Conservation (phyloP, 2,797 vertebrate species). For the Gymnodraco acuticeps region DNA sequence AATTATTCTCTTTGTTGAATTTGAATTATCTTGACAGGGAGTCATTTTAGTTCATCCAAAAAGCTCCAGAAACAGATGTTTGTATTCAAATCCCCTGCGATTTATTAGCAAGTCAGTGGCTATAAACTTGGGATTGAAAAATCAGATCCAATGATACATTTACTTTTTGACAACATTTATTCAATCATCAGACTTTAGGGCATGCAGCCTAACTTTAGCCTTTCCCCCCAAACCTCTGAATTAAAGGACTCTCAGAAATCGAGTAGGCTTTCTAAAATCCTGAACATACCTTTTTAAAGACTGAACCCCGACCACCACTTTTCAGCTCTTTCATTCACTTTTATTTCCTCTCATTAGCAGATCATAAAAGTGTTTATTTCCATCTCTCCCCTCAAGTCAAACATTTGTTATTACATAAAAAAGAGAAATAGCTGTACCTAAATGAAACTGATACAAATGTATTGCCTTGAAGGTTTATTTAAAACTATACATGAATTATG, state of each 20-base stretch:
- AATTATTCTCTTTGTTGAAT: slow-evolving; percentile 21
- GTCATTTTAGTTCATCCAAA: slow-evolving; percentile 7
- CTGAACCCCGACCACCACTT: slow-evolving; percentile 25
- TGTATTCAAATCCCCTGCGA: not conserved
- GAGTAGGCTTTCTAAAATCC: slow-evolving; percentile 17
- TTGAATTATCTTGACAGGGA: not conserved
- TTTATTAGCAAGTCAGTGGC: slow-evolving; percentile 18
- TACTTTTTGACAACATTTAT: too few relatives aligned
- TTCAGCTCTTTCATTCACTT: slow-evolving; percentile 56
- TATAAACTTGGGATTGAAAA: slow-evolving; percentile 10
- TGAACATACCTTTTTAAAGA: slow-evolving; percentile 22
- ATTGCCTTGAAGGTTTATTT: slow-evolving; percentile 20
- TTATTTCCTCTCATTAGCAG: slow-evolving; percentile 56
- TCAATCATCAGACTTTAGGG: too few relatives aligned
- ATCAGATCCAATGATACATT: not conserved
- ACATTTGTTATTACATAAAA: slow-evolving; percentile 31
- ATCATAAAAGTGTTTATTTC: slow-evolving; percentile 62
- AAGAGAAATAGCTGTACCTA: slow-evolving; percentile 36
- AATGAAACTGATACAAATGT: slow-evolving; percentile 43
- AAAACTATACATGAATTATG: not conserved
- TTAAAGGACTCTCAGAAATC: slow-evolving; percentile 1
- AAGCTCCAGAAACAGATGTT: slow-evolving; percentile 21
- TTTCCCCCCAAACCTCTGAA: too few relatives aligned
- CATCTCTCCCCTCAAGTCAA: slow-evolving; percentile 30
- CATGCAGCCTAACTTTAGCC: too few relatives aligned